Evolutionary conservation across 2,797 vertebrate species (phyloP), one percentile per base, ranked within the genome.

Genomic region (Adelosebastes latens): DNA sequence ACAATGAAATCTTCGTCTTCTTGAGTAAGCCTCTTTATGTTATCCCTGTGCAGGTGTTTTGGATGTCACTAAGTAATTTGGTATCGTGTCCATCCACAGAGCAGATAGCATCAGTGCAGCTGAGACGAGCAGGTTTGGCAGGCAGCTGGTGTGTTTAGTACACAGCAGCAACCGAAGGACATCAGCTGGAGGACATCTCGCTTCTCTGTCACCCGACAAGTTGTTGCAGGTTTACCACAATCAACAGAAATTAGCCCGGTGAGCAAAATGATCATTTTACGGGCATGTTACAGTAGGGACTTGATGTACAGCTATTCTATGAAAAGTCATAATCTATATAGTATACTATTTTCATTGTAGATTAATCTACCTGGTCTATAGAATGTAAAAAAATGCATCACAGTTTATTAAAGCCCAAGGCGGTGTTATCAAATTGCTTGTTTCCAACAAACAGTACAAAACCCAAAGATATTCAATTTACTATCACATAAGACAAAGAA

Each of bases 91-190:
- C 2, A 16, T 59, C 64, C 59, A 10, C 52, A 52, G 31, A 77
- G 20, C 68, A 75, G 88, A 91, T 87, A 85, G 69, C n/a, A 89
- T 86, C 85, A 66, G 53, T 42, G 49, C 56, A 18, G 81, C 66
- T 24, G 31, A 78, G 71, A 61, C 73, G 65, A 91, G 88, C 88
- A 80, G 82, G 90, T 87, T 93, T 74, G 85, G 24, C 80, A 25
- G 22, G 69, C 68, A 77, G 68, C 81, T 73, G 67, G 72, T 74
- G 72, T 92, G 89, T 92, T 94, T 90, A 91, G 81, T 91, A 90
- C 83, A 94, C 87, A 93, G 39, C 87, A 92, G 46, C 36, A 34
- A 55, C 29, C 18, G 76, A 70, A 87, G 84, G 78, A 68, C 82
- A 80, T 87, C 76, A 77, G 78, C 79, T 74, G 60, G 56, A 79